Conservation (phyloP, 2,113 vertebrate species). For the Megaptera novaeangliae region DNA sequence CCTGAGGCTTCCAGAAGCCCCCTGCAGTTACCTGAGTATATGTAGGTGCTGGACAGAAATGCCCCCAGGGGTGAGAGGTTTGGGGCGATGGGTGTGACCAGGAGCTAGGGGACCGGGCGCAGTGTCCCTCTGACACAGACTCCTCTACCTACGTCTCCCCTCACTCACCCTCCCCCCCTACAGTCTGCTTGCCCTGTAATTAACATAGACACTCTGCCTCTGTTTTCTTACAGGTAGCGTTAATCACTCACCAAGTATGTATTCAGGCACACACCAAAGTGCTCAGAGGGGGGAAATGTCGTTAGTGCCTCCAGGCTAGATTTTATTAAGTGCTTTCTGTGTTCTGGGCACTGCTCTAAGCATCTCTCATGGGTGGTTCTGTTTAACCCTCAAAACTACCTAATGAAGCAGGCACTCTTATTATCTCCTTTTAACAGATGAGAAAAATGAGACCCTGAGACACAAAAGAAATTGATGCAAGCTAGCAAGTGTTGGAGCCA, state of each 20-base stretch:
- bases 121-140: fast-evolving
- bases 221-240: fast-evolving
- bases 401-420: neutral
- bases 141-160: fast-evolving
- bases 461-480: neutral
- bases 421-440: neutral
- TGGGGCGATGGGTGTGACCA: too few relatives aligned
- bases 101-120: neutral
- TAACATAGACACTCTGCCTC: neutral
- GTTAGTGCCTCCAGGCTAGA: neutral
- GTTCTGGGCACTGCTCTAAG: neutral
- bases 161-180: too few relatives aligned
- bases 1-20: neutral
- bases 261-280: neutral
- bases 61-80: fast-evolving
- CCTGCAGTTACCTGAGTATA: neutral
- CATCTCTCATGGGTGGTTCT: neutral
- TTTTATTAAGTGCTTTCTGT: neutral
- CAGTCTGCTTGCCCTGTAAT: neutral
- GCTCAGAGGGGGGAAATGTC: neutral
- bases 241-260: too few relatives aligned
- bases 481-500: neutral
- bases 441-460: neutral
- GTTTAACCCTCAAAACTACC: neutral
- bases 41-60: neutral